Evolutionary conservation across 2,888 invertebrate species (phyloP).

Genomic region (Hipparchia sbordonii): DNA sequence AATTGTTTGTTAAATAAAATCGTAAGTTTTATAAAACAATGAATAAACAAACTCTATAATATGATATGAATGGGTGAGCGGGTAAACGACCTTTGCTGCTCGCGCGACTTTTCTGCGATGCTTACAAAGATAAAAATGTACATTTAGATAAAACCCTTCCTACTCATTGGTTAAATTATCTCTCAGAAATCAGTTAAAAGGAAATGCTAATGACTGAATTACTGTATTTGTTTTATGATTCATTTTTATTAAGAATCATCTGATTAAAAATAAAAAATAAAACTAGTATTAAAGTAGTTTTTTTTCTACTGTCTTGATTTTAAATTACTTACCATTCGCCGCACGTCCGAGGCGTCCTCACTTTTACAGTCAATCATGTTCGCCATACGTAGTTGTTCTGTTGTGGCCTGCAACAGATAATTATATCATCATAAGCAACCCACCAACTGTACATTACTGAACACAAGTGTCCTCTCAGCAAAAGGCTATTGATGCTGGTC

Average conservation of each 20-base stretch:
- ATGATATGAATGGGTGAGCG: background rate
- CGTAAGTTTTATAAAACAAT: background rate
- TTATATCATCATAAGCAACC: too few relatives aligned
- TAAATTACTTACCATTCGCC: constrained; percentile 77
- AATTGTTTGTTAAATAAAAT: background rate
- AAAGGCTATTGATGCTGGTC: too few relatives aligned
- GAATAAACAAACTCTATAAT: background rate
- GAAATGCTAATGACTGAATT: too few relatives aligned
- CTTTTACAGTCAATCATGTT: constrained; percentile 89
- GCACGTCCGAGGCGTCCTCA: constrained; percentile 84
- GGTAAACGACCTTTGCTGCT: background rate
- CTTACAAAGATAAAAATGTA: background rate
- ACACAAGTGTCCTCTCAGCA: too few relatives aligned
- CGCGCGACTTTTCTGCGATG: background rate
- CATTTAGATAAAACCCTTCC: background rate
- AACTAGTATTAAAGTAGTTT: too few relatives aligned
- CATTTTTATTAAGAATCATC: too few relatives aligned
- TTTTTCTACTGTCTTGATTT: background rate
- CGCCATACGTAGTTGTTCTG: constrained; percentile 93
- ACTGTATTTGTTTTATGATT: too few relatives aligned
- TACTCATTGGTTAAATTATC: background rate
- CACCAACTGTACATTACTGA: too few relatives aligned
- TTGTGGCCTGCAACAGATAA: constrained; percentile 84
- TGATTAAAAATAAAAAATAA: too few relatives aligned
- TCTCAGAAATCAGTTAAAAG: background rate